These are phyloP conservation scores for Dasypus novemcinctus DNA, from an alignment of 2,113 vertebrate genomes.

Conservation along the genomic window DNA sequence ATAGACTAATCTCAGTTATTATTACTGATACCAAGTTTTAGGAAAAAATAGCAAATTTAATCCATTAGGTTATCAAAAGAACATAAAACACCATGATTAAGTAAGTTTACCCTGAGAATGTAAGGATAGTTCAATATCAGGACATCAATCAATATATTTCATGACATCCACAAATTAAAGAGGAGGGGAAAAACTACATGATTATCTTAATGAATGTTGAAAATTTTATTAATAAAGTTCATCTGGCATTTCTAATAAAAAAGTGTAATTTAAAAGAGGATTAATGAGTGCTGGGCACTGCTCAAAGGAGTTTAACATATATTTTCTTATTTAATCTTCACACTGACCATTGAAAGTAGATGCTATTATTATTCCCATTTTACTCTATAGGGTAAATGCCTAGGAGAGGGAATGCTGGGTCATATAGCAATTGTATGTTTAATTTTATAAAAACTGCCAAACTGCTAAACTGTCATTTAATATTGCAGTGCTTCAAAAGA, in stretches of 20 bases:
- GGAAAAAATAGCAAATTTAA: background rate
- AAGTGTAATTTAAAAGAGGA: background rate
- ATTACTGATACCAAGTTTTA: background rate
- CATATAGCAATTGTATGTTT: background rate
- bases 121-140: background rate
- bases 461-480: background rate
- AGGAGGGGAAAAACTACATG: background rate
- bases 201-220: background rate
- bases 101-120: too few species aligned
- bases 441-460: background rate
- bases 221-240: conserved; percentile 9
- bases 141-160: background rate
- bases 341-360: background rate
- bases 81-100: too few species aligned
- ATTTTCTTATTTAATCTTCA: conserved; percentile 27
- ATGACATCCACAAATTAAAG: background rate
- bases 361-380: background rate
- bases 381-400: background rate
- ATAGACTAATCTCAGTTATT: background rate
- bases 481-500: too few species aligned
- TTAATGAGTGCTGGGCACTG: background rate
- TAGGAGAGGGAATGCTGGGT: background rate
- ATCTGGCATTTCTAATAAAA: conserved; percentile 37
- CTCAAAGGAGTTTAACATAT: background rate
- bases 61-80: too few species aligned